Conservation (phyloP, 1,140 invertebrate genomes). For the Penaeus chinensis region DNA sequence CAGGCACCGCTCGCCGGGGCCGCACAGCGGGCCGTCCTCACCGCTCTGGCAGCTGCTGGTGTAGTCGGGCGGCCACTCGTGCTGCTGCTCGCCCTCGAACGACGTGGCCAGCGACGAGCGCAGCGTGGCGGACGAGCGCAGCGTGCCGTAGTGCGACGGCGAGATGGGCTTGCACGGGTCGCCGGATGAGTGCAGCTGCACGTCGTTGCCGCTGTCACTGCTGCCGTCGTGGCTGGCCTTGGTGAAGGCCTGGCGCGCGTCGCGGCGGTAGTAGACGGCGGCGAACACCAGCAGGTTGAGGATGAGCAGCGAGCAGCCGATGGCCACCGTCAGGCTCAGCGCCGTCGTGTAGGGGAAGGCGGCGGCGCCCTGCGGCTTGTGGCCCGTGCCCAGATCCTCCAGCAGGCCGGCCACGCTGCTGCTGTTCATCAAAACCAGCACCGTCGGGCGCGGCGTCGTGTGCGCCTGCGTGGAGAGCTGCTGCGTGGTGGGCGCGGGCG, state of each 20-base stretch:
- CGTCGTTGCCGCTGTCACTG: conserved; percentile 63
- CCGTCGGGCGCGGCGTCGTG: conserved; percentile 60
- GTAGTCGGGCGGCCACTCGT: conserved; percentile 63
- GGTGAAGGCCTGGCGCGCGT: conserved; percentile 32
- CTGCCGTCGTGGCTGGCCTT: conserved; percentile 41
- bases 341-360: conserved; percentile 81
- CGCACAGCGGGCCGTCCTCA: conserved; percentile 23
- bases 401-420: conserved; percentile 38
- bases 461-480: conserved; percentile 73
- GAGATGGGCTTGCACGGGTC: conserved; percentile 51
- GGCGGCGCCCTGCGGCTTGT: conserved; percentile 23
- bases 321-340: conserved; percentile 90
- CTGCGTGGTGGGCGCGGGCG: conserved; percentile 66
- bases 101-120: conserved; percentile 62
- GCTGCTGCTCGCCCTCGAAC: conserved; percentile 57
- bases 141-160: conserved; percentile 60
- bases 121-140: conserved; percentile 60
- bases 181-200: conserved; percentile 60
- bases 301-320: conserved; percentile 88
- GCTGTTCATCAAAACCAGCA: conserved; percentile 25
- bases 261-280: conserved; percentile 81
- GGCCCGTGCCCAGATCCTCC: conserved; percentile 16
- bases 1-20: conserved; percentile 30
- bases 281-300: conserved; percentile 94
- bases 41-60: conserved; percentile 55